A percentile compares a stretch with the other conserved stretches of the same genome.
phyloP scores from a whole-genome alignment of 2,797 vertebrate species.

The Allobates femoralis region DNA sequence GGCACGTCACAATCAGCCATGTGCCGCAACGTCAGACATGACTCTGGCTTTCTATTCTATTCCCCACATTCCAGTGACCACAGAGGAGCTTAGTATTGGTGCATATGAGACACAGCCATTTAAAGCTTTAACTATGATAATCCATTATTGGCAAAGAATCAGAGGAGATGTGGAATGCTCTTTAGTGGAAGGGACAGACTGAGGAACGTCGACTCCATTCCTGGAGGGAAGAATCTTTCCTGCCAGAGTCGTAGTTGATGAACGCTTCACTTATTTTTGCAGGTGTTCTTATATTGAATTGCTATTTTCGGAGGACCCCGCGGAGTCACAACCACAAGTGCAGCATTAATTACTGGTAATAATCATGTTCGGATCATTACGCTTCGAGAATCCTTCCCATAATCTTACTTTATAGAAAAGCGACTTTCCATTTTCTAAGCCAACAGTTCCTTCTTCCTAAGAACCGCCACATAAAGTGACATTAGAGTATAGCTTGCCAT shows the following conservation, averaged over 20 bases:
- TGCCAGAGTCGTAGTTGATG: background rate
- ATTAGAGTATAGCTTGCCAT: too few relatives aligned
- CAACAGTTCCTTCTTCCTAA: background rate
- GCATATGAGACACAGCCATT: background rate
- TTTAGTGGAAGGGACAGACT: background rate
- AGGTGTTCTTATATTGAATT: background rate
- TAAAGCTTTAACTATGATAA: conserved; percentile 49
- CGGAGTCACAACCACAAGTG: background rate
- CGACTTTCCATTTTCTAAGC: background rate
- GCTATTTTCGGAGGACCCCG: background rate
- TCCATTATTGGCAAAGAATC: conserved; percentile 40
- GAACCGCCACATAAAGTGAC: too few relatives aligned
- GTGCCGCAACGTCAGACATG: background rate
- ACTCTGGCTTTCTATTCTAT: background rate
- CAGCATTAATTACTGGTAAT: background rate
- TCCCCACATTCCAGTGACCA: conserved; percentile 37
- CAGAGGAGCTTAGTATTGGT: conserved; percentile 25
- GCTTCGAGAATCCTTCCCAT: background rate
- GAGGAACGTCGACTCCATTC: conserved; percentile 7
- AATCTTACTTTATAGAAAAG: background rate
- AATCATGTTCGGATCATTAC: too few relatives aligned
- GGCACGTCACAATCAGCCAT: background rate
- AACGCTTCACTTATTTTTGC: background rate
- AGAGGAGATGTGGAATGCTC: conserved; percentile 22
- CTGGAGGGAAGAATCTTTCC: background rate